These are phyloP conservation scores for Apamea monoglypha DNA, from an alignment of 2,888 invertebrate genomes.

Conservation along the genomic window DNA sequence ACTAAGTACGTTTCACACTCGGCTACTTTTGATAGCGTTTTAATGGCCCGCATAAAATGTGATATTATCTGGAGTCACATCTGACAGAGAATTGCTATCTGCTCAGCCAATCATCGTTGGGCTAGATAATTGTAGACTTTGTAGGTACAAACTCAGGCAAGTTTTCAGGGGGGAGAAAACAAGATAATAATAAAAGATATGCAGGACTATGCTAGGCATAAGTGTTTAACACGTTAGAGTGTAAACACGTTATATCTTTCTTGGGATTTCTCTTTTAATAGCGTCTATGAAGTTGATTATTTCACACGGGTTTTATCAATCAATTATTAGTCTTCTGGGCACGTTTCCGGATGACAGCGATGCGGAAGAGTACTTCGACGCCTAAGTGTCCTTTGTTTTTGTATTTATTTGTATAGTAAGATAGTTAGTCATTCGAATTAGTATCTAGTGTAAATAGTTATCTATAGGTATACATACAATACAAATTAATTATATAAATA, in stretches of 20 bases:
- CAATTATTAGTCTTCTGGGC: background rate
- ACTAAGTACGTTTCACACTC: constrained; percentile 35
- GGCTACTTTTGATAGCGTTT: constrained; percentile 45
- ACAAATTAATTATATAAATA: too few relatives aligned
- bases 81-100: constrained; percentile 41
- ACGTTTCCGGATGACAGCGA: too few relatives aligned
- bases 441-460: too few relatives aligned
- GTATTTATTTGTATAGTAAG: too few relatives aligned
- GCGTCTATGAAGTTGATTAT: background rate
- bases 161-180: background rate
- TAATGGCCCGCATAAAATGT: constrained; percentile 50
- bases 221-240: background rate
- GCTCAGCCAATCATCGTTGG: constrained; percentile 22
- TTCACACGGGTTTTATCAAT: background rate
- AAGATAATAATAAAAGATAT: background rate
- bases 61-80: constrained; percentile 33
- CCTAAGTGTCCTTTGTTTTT: too few relatives aligned
- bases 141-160: background rate
- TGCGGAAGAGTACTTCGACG: too few relatives aligned
- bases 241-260: background rate
- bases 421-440: too few relatives aligned
- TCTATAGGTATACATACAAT: too few relatives aligned
- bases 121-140: constrained; percentile 28
- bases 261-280: background rate
- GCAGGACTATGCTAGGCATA: too few relatives aligned